Evolutionary conservation across 2,113 vertebrate species (phyloP), one percentile per base, ranked within the genome.

Genomic region (Cochlearius cochlearius): DNA sequence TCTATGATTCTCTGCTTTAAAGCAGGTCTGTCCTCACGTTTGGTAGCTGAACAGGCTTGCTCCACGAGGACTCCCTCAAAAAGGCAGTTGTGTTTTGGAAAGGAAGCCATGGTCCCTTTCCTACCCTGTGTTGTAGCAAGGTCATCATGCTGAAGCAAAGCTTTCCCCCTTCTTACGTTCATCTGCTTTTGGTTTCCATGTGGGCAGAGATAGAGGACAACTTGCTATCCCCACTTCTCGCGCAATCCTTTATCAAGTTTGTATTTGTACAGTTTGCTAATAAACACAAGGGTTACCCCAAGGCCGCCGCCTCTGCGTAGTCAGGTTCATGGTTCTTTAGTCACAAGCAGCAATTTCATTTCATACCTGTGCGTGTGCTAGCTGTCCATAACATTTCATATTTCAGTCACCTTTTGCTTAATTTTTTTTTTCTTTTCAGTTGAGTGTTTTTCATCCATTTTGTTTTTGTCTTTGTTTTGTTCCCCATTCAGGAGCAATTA

Each of bases 401-500:
- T 94, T 86, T 97, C 79, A 39, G 32, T 83, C 91, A 92, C 71
- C 86, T 94, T 89, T 90, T 94, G 90, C 86, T 97, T 91, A 80
- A 92, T 94, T 95, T 96, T 83, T 88, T 96, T 92, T 93, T 96
- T 86, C 96, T 98, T 78, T 94, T 98, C 98, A 96, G 98, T 95
- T 96, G 89, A 97, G 88, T 97, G 47, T 91, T 97, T 94, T 97
- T 98, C 96, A 98, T 96, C 92, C 94, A 90, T 85, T 98, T 97
- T 98, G 94, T 98, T 96, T 96, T 96, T 97, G 84, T 97, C 96
- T 97, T 97, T 97, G 86, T 98, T 97, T 94, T 96, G 58, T 98
- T 97, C 97, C 97, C 98, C 96, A 98, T 98, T 90, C 97, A 99
- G 99, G 99, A 98, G 96, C 99, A 99, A 97, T 98, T 99, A 97